Evolutionary conservation across 2,113 vertebrate species (phyloP).

Genomic region (Perognathus longimembris): DNA sequence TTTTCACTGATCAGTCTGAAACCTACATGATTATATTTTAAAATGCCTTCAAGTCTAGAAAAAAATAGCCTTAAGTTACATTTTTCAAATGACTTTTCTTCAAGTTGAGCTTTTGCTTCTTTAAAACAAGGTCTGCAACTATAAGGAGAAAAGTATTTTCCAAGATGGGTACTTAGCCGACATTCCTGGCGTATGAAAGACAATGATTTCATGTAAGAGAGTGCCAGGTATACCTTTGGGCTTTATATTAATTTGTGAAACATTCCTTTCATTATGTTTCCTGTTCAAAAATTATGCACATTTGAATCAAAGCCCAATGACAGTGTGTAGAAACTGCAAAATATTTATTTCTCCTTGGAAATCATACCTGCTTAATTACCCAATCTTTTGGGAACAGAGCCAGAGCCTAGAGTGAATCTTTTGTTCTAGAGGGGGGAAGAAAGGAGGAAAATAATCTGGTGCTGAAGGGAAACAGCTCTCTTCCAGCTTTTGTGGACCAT

Average conservation of each 20-base stretch:
- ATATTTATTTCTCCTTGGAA: conserved; percentile 78
- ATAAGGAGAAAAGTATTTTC: conserved; percentile 60
- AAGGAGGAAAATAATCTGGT: conserved; percentile 56
- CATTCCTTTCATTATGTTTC: conserved; percentile 78
- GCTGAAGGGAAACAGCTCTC: conserved; percentile 58
- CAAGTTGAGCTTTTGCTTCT: conserved; percentile 29
- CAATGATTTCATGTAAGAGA: conserved; percentile 68
- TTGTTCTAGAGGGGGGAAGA: conserved; percentile 53
- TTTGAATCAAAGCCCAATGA: conserved; percentile 75
- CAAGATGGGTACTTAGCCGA: conserved; percentile 48
- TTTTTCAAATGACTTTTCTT: conserved; percentile 56
- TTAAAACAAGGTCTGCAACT: conserved; percentile 36
- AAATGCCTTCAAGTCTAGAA: neutral
- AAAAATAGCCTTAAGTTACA: neutral
- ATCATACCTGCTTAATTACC: conserved; percentile 77
- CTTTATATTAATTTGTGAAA: conserved; percentile 80
- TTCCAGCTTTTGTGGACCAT: conserved; percentile 45
- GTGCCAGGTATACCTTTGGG: conserved; percentile 67
- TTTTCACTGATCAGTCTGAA: conserved; percentile 26
- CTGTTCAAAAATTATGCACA: conserved; percentile 70
- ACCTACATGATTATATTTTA: conserved; percentile 17
- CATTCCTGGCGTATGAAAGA: conserved; percentile 68
- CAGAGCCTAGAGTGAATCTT: conserved; percentile 59
- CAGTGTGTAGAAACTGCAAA: conserved; percentile 74
- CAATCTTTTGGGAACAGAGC: conserved; percentile 76